Base-by-base conservation (phyloP, 2,113 vertebrate genomes). In the Heterocephalus glaber region DNA sequence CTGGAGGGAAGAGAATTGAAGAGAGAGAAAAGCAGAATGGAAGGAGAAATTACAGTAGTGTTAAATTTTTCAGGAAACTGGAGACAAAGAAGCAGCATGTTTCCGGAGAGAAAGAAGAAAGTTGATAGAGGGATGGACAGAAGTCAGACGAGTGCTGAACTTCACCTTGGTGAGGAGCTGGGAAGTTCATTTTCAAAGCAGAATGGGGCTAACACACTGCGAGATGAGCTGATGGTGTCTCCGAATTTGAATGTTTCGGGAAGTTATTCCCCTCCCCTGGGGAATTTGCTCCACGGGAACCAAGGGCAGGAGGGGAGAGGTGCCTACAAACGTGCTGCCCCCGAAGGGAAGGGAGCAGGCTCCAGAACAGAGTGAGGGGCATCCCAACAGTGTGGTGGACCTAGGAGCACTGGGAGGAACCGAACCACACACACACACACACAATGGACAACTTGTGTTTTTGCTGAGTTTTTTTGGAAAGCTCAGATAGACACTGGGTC, bases 321-420 rank as follows among this genome's bases (percentile, higher is more conserved):
- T 8, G 1, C 41, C 56, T 1, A 49, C 58, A 13, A 63, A 1
- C 12, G 24, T 14, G 2, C 56, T 1, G 1, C 4, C 12, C 3
- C 8, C 24, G 77, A 2, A 22, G 30, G 6, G 35, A 65, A 47
- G 8, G 2, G 30, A 38, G 11, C 26, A 24, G 1, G 13, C 41
- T 61, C 58, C 26, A 3, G 24, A 47, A 38, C 26, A 28, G 14
- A 3, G 30, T 1, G 56, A 44, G 24, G 20, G 56, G 33, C 8
- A 16, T 65, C 41, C 80, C 38, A 3, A 5, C 1, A 3, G 24
- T 3, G 6, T 13, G 17, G 2, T 17, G 33, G 72, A 12, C 20
- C 38, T 7, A 24, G 85, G 24, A 70, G 61, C 56, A 5, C 1
- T 1, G 63, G 54, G 14, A 8, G 38, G 38, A 28, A 8, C 49